phyloP scores from a whole-genome alignment of 2,888 invertebrate genomes.

The Anoplius nigerrimus region DNA sequence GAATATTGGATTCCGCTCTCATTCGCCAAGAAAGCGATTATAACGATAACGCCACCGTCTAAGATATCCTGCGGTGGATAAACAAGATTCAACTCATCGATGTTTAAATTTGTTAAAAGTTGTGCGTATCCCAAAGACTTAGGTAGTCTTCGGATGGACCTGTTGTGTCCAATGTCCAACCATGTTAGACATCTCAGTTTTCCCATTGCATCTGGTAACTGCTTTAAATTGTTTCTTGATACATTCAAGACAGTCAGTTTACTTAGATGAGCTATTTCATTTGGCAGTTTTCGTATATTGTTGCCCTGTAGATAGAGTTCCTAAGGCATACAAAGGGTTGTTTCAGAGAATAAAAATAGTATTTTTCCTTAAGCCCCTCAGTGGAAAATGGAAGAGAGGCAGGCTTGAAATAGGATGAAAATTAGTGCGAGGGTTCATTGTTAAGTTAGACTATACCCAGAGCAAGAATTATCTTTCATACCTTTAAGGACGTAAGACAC shows the following conservation, averaged over 20 bases:
- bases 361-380: background rate
- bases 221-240: constrained; percentile 82
- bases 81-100: constrained; percentile 80
- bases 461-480: constrained; percentile 63
- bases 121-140: constrained; percentile 81
- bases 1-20: constrained; percentile 77
- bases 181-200: constrained; percentile 79
- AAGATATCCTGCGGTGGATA: constrained; percentile 82
- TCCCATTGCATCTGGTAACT: constrained; percentile 81
- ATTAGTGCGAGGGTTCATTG: background rate
- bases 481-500: constrained; percentile 82
- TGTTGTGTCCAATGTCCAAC: constrained; percentile 80
- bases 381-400: background rate
- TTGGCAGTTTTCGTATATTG: constrained; percentile 82
- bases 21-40: constrained; percentile 73
- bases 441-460: background rate
- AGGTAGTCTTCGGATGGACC: constrained; percentile 79
- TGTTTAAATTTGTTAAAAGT: constrained; percentile 79
- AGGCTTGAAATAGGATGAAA: background rate
- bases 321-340: constrained; percentile 68
- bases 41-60: constrained; percentile 79
- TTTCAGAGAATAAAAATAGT: background rate
- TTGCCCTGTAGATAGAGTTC: constrained; percentile 87
- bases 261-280: constrained; percentile 80
- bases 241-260: constrained; percentile 83